These are phyloP conservation scores for Dryadula phaetusa DNA, from an alignment of 2,888 invertebrate genomes.

Conservation along the genomic window DNA sequence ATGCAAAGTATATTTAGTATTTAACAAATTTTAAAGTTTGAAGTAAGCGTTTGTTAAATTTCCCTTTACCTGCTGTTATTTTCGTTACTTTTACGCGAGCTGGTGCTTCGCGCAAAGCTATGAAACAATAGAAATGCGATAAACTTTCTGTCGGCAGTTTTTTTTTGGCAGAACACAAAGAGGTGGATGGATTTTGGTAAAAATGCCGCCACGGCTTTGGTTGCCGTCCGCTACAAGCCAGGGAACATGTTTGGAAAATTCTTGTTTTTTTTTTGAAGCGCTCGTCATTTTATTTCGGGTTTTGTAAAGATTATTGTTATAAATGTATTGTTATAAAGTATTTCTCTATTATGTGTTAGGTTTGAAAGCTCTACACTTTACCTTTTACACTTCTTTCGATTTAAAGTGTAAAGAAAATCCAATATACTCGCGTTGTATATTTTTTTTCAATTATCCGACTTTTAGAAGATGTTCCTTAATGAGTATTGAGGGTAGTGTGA, in stretches of 20 bases:
- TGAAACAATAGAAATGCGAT: constrained; percentile 40
- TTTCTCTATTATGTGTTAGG: neutral
- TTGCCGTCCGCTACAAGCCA: constrained; percentile 33
- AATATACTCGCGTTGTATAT: neutral
- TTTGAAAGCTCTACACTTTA: neutral
- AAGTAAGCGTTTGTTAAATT: constrained; percentile 11
- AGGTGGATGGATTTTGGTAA: constrained; percentile 32
- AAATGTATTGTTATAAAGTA: neutral
- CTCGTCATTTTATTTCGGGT: constrained; percentile 10
- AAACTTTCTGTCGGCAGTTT: constrained; percentile 34
- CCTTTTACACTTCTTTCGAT: neutral
- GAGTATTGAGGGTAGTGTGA: no score
- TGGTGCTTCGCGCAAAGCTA: constrained; percentile 18
- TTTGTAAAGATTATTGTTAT: neutral
- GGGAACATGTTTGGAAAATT: constrained; percentile 14
- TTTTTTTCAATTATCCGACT: neutral
- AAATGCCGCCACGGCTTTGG: constrained; percentile 24
- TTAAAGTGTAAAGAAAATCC: neutral
- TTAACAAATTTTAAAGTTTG: neutral
- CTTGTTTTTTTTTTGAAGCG: constrained; percentile 14
- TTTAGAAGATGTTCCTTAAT: no score
- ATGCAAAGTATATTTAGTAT: neutral
- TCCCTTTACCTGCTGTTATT: neutral
- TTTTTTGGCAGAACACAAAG: constrained; percentile 38
- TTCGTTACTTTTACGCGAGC: constrained; percentile 6